Conservation (phyloP, 2,113 vertebrate species). For the Peromyscus californicus region DNA sequence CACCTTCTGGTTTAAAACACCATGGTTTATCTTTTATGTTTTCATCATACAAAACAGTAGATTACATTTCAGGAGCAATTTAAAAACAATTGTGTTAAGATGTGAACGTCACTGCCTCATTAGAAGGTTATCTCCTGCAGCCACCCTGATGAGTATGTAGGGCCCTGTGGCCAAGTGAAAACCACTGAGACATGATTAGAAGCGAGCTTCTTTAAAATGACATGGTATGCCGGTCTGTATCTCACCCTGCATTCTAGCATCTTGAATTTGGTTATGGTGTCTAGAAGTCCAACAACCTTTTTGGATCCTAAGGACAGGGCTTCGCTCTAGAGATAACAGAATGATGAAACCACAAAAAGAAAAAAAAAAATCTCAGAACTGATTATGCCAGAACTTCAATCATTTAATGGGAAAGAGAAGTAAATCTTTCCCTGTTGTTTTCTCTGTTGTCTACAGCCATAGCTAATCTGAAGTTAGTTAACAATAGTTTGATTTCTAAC, state of each 20-base stretch:
- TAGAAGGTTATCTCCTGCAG: not conserved
- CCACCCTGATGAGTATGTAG: not conserved
- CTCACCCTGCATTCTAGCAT: not conserved
- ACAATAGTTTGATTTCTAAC: not conserved
- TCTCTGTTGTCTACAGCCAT: not conserved
- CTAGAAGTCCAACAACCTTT: not conserved
- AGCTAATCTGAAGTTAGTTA: not conserved
- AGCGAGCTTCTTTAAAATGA: not conserved
- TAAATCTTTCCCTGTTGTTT: not conserved
- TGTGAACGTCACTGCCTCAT: not conserved
- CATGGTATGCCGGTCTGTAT: not conserved
- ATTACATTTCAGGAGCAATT: not conserved
- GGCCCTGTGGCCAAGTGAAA: not conserved
- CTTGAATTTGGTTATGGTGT: not conserved
- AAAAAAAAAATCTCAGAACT: not conserved
- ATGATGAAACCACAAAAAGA: not conserved
- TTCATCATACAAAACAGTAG: slow-evolving; percentile 28
- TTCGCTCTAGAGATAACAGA: not conserved
- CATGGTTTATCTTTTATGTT: not conserved
- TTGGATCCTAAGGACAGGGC: not conserved
- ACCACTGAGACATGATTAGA: not conserved
- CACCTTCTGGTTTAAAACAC: slow-evolving; percentile 31
- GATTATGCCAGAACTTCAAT: not conserved
- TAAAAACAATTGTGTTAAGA: not conserved
- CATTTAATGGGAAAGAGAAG: not conserved